Percentiles rank a stretch among this genome's conserved stretches.
phyloP scores from a whole-genome alignment of 1,140 invertebrate species.

The Listronotus oregonensis region DNA sequence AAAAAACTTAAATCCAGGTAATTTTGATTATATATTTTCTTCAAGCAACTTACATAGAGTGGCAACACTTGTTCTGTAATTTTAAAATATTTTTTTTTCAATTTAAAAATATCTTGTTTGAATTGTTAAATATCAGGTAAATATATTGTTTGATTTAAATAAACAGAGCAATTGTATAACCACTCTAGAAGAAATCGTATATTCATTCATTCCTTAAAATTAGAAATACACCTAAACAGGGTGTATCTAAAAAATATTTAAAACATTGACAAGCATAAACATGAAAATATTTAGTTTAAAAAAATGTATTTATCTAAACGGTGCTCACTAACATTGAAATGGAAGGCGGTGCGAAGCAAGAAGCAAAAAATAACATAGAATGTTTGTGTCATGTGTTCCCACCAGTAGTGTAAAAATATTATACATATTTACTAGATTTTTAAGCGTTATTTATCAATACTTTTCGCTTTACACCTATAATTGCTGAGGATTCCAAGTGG shows the following conservation, averaged over 20 bases:
- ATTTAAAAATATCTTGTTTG: no score
- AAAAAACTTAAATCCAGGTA: no score
- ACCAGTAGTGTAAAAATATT: neutral
- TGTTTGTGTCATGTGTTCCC: constrained; percentile 47
- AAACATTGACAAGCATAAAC: constrained; percentile 16
- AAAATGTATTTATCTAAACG: neutral
- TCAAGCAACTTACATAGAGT: neutral
- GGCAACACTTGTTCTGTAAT: no score
- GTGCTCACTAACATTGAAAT: constrained; percentile 43
- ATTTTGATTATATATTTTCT: no score
- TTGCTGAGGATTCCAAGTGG: no score
- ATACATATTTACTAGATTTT: neutral
- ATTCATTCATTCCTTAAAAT: neutral
- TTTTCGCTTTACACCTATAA: no score
- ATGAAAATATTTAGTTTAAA: neutral
- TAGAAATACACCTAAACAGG: neutral
- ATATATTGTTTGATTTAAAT: no score
- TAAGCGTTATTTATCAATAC: neutral
- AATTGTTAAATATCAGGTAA: no score
- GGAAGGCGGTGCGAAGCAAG: constrained; percentile 46
- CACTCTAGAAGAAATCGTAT: neutral
- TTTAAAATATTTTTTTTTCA: no score
- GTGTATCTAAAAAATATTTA: neutral
- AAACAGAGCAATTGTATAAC: no score
- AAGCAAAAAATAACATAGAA: constrained; percentile 50